Base-by-base conservation (phyloP, 2,113 vertebrate genomes). In the Saguinus midas region DNA sequence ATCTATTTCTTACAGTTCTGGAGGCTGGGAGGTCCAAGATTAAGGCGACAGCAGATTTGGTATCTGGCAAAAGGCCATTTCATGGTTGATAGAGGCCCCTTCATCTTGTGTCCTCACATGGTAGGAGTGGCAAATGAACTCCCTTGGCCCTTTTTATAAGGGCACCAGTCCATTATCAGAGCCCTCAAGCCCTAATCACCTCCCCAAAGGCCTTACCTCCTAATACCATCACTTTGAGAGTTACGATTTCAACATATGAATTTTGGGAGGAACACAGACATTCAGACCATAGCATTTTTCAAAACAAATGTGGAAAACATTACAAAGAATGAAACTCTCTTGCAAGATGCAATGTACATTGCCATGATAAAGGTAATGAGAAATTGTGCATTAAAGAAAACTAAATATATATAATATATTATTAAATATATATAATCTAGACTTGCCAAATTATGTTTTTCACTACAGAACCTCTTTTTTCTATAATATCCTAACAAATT, bases 251-350 rank as follows among this genome's bases (percentile, higher is more conserved):
- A 80, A 52, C 18, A 20, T 32, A 43, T 55, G 32, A 17, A 50
- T 72, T 70, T 50, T 35, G 18, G 35, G 27, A 18, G 66, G 12
- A 1, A 37, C 43, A 25, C 75, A 48, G 27, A 27, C 11, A 27
- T 40, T 58, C 35, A 55, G 12, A 45, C 13, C 23, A 18, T 12
- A 32, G 12, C n/a, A 91, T 32, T 70, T 90, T 72, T 73, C 3
- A 50, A 83, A 94, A 79, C 3, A 90, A 40, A 50, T 92, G 84
- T 95, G 50, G 29, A 85, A 97, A 92, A 40, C 20, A 61, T 21
- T 75, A 68, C 14, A 87, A 93, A 89, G 37, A 37, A 57, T n/a
- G 37, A 83, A 88, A 68, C 35, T 35, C 0, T 37, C 27, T 66
- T 85, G 43, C 58, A 76, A 40, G 64, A 58, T 84, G 79, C 4